Evolutionary conservation across 2,113 vertebrate genomes (phyloP), one percentile per base, ranked within the genome.

Genomic region (Tichodroma muraria): DNA sequence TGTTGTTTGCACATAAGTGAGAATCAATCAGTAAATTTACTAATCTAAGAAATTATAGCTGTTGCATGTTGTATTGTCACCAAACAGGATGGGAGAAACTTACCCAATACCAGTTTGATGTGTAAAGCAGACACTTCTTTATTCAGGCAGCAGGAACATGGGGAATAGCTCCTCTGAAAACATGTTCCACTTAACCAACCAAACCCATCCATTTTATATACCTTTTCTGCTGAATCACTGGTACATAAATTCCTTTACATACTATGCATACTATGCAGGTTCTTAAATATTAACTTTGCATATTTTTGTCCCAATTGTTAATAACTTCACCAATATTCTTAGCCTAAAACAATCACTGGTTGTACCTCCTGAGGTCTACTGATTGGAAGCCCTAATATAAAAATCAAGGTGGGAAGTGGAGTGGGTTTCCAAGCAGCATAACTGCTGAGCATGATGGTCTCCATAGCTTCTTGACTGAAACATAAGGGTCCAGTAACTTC

Each of bases 51-150:
- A 76, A 87, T 70, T 23, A 38, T 1, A 70, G 42, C 31, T 78
- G 8, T 70, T 81, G 37, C 30, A 61, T 30, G 2, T 54, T 76
- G 4, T 30, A 42, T 42, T 50, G 44, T 57, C 44, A 50, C 52
- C 25, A 59, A 59, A 56, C 0, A 1, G 11, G 30, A 20, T 0
- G 3, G 75, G 42, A 76, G 35, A 66, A 44, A 37, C 7, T 1
- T 76, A 25, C 15, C 21, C 71, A 59, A 57, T 21, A 50, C 11
- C 52, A 59, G 9, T 68, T 37, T 15, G 61, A 31, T 31, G 27
- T 42, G 17, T 50, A 52, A 44, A 60, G 45, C 33, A 33, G 17
- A 44, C 13, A 15, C 9, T 27, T 14, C 31, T 59, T 85, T 68
- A 37, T 77, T 68, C 37, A 68, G 71, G 44, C 31, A 15, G 16